Conservation (phyloP, 2,113 vertebrate genomes). For the Microcebus jonahi region DNA sequence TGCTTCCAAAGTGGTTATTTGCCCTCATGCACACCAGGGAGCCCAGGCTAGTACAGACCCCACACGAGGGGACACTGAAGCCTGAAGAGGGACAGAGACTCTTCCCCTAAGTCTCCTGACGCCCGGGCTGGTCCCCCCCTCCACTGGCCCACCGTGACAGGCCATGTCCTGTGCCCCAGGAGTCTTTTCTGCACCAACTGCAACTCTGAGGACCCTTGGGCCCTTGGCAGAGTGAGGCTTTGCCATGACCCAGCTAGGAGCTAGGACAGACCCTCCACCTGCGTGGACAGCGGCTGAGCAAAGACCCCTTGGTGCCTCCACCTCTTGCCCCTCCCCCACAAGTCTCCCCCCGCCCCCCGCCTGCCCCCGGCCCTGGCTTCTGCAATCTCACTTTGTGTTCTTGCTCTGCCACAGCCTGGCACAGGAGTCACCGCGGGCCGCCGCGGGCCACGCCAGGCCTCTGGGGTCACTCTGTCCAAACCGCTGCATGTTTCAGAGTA, state of each 20-base stretch:
- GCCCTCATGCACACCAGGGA: no score
- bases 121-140: no score
- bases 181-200: not conserved
- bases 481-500: conserved; percentile 67
- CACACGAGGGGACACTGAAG: not conserved
- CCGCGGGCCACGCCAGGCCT: not conserved
- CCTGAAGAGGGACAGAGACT: not conserved
- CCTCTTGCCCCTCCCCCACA: rapidly evolving
- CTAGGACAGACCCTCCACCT: not conserved
- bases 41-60: not conserved
- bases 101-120: not conserved
- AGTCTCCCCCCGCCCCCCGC: not conserved
- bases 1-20: not conserved
- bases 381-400: not conserved
- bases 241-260: not conserved
- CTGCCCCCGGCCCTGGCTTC: not conserved
- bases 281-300: rapidly evolving
- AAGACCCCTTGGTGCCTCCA: not conserved
- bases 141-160: not conserved
- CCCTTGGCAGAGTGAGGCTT: not conserved
- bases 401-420: not conserved
- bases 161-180: not conserved
- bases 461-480: conserved; percentile 65
- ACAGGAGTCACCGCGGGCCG: not conserved
- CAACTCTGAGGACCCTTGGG: not conserved